Evolutionary conservation across 2,797 vertebrate genomes (phyloP), one percentile per base, ranked within the genome.

Genomic region (Danio tinwini): DNA sequence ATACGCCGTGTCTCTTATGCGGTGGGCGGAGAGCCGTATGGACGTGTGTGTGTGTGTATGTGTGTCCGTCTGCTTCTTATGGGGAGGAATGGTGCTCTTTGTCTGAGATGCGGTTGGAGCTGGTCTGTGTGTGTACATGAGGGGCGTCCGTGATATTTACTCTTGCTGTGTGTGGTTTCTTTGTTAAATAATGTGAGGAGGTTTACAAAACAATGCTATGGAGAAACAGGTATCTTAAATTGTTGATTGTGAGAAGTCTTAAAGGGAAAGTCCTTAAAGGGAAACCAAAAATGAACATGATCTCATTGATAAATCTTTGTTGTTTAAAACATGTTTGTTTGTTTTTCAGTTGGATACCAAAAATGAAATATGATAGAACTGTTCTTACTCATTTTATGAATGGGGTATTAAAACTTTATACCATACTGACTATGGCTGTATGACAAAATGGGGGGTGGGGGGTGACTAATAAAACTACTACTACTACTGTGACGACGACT

Each of bases 1-100:
- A 96, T 94, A 91, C 92, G 93, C 93, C 94, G 93, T 94, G 93
- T 94, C 93, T 95, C 93, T 94, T 92, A 94, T 93, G 94, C 88
- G 91, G 87, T 83, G 90, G 90, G 89, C 76, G 64, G 82, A 88
- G 65, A 78, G 71, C 16, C 53, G 79, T 68, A 74, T 1, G 62
- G 84, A 71, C 83, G 88, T 85, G 82, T 69, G 29, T 29, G 29
- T 29, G 29, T 29, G 29, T 29, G 29, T 29, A 61, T 88, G 83
- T 84, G 21, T 19, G 65, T 76, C 62, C 42, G 58, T 75, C 49
- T 73, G 78, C 61, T 52, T 56, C 19, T 59, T 76, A 58, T 82
- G 59, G 5, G 40, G 56, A 59, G 56, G 40, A 71, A 64, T 73
- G 67, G 63, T 81, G 79, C 71, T 85, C 80, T 84, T 86, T 85